Percentiles rank a stretch among this genome's conserved stretches.
phyloP scores from a whole-genome alignment of 2,797 vertebrate species.

The Gambusia yucatana region DNA sequence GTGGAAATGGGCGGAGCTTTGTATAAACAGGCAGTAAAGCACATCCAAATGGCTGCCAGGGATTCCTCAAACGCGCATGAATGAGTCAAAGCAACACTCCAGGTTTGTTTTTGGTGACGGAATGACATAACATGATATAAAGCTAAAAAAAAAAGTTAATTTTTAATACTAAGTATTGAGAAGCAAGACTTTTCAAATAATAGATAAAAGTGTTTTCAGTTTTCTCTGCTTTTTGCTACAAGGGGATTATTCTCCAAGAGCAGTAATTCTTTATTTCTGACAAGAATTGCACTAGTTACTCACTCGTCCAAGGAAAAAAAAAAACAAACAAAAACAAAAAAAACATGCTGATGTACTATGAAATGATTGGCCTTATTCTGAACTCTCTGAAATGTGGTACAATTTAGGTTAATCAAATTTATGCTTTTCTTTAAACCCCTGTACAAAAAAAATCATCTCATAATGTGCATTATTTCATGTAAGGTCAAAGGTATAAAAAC shows the following conservation, averaged over 20 bases:
- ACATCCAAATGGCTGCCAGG: no score
- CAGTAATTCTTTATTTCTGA: not conserved
- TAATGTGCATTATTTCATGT: constrained; percentile 38
- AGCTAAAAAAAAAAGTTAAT: no score
- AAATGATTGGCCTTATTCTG: not conserved
- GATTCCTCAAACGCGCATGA: no score
- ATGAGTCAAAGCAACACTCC: no score
- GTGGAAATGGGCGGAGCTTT: no score
- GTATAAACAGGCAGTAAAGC: no score
- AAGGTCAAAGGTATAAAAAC: constrained; percentile 57
- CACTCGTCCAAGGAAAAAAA: not conserved
- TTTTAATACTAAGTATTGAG: not conserved
- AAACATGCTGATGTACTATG: not conserved
- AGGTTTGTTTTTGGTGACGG: no score
- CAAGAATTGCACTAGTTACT: not conserved
- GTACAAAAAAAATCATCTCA: constrained; percentile 22
- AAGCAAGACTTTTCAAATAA: not conserved
- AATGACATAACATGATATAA: no score
- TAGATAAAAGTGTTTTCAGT: not conserved
- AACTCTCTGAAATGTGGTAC: not conserved
- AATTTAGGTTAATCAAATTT: constrained; percentile 32
- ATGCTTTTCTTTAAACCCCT: constrained; percentile 8
- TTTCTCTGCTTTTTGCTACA: not conserved
- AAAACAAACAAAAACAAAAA: not conserved
- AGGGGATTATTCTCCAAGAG: not conserved